phyloP scores from a whole-genome alignment of 1,140 invertebrate genomes.

The Macrobrachium nipponense region DNA sequence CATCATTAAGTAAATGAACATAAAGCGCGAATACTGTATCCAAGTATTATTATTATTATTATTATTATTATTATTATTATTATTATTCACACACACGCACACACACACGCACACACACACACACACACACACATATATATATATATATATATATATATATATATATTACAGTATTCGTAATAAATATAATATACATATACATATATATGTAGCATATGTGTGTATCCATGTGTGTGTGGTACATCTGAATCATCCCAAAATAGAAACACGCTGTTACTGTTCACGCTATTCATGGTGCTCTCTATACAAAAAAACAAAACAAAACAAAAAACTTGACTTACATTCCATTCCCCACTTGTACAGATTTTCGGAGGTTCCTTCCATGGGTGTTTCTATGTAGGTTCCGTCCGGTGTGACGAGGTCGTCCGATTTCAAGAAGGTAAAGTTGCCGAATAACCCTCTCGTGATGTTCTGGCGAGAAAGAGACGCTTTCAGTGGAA shows the following conservation, averaged over 20 bases:
- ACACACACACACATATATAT: background rate
- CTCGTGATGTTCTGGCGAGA: slow-evolving; percentile 84
- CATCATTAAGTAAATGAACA: too few relatives aligned
- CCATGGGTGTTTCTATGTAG: slow-evolving; percentile 70
- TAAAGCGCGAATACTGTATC: too few relatives aligned
- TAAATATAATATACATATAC: background rate
- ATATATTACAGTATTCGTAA: too few relatives aligned
- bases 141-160: background rate
- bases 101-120: background rate
- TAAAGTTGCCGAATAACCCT: slow-evolving; percentile 93
- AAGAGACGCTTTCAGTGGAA: slow-evolving; percentile 34
- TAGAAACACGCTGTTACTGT: too few relatives aligned
- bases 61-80: too few relatives aligned
- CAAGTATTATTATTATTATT: too few relatives aligned
- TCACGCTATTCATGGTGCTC: too few relatives aligned
- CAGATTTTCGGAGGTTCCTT: slow-evolving; percentile 78
- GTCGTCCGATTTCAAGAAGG: slow-evolving; percentile 84
- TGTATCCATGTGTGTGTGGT: background rate
- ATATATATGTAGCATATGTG: background rate
- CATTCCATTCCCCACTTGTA: slow-evolving; percentile 82
- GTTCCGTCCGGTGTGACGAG: slow-evolving; percentile 82
- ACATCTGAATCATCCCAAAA: background rate
- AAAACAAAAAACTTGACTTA: slow-evolving; percentile 63
- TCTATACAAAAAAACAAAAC: too few relatives aligned
- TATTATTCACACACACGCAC: too few relatives aligned